Evolutionary conservation across 2,888 invertebrate species (phyloP).

Genomic region (Oxycera nigricornis): DNA sequence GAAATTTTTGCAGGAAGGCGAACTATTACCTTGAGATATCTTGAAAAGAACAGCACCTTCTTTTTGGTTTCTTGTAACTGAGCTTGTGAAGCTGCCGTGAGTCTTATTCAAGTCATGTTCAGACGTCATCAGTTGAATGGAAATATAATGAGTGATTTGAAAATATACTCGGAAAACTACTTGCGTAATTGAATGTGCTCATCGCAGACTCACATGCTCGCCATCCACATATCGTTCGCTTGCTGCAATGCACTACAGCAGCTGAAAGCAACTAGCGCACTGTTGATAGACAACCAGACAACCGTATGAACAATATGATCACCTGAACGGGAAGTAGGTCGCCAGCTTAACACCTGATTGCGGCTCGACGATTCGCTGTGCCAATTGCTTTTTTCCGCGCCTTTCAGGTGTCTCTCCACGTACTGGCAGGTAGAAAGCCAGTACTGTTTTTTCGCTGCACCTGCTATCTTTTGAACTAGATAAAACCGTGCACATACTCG

Average conservation of each 20-base stretch:
- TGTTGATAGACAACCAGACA: slow-evolving; percentile 22
- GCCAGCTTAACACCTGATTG: slow-evolving; percentile 50
- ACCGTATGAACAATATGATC: slow-evolving; percentile 34
- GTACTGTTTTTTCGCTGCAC: slow-evolving; percentile 16
- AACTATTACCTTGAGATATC: too few species aligned
- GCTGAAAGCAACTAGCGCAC: background rate
- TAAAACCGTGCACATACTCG: background rate
- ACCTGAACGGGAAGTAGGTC: slow-evolving; percentile 48
- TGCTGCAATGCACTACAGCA: background rate
- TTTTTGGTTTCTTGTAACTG: too few species aligned
- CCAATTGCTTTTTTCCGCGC: slow-evolving; percentile 44
- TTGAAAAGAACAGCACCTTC: too few species aligned
- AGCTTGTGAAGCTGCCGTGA: too few species aligned
- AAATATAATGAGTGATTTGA: too few species aligned
- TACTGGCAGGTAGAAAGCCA: background rate
- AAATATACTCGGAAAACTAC: too few species aligned
- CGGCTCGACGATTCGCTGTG: slow-evolving; percentile 49
- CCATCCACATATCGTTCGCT: background rate
- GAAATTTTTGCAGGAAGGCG: too few species aligned
- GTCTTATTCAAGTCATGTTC: too few species aligned
- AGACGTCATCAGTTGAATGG: too few species aligned
- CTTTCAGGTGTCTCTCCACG: slow-evolving; percentile 6
- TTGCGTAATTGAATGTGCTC: too few species aligned
- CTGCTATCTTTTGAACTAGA: slow-evolving; percentile 27
- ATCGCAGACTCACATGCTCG: background rate